Conservation (phyloP, 2,888 invertebrate genomes). For the Brachyopa scutellaris region DNA sequence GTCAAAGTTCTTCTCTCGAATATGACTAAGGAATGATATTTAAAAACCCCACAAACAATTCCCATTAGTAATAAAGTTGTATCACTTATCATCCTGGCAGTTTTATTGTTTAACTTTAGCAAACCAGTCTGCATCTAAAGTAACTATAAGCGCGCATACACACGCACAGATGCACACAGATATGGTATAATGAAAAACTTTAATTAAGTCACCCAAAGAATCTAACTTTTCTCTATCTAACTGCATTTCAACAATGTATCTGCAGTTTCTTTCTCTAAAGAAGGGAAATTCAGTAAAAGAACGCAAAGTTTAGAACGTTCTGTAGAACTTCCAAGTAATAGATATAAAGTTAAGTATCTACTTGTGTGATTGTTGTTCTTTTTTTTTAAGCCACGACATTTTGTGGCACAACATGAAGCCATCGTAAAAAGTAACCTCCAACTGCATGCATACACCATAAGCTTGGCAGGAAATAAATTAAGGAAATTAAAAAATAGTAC, state of each 20-base stretch:
- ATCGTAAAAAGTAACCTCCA: background rate
- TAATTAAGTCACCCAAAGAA: conserved; percentile 32
- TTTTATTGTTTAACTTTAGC: conserved; percentile 14
- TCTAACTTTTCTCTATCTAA: background rate
- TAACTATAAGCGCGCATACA: too few relatives aligned
- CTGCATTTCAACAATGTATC: background rate
- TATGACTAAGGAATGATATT: too few relatives aligned
- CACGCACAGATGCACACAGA: too few relatives aligned
- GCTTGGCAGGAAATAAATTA: conserved; percentile 28
- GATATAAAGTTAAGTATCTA: conserved; percentile 26
- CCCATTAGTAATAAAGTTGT: background rate
- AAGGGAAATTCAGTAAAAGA: too few relatives aligned
- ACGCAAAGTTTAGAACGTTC: too few relatives aligned
- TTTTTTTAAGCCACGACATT: conserved; percentile 27
- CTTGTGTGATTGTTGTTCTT: background rate
- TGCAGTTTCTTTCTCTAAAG: background rate
- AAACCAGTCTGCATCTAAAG: background rate
- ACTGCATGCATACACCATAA: conserved; percentile 19
- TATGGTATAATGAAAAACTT: conserved; percentile 1
- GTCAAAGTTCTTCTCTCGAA: too few relatives aligned
- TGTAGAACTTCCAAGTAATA: background rate
- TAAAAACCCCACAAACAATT: background rate
- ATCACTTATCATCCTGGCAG: background rate
- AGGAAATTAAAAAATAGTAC: conserved; percentile 39
- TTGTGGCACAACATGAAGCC: conserved; percentile 19